Evolutionary conservation across 2,113 vertebrate species (phyloP).

Genomic region (Bambusicola thoracicus): DNA sequence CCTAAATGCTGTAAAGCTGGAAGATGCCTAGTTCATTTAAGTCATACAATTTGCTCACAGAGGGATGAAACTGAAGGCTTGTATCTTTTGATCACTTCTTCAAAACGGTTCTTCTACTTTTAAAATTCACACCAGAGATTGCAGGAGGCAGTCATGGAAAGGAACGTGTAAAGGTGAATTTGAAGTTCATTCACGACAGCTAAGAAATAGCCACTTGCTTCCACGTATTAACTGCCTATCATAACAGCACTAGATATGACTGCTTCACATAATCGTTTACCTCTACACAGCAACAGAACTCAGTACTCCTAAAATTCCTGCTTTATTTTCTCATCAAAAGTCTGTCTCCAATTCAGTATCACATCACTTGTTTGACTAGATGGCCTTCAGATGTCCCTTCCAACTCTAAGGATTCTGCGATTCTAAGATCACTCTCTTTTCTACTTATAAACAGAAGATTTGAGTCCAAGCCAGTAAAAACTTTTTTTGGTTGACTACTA

Average conservation of each 20-base stretch:
- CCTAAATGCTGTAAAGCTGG: background rate
- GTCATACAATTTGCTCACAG: background rate
- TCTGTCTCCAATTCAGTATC: background rate
- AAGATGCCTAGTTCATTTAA: background rate
- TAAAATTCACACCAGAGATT: background rate
- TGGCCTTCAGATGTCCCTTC: too few relatives aligned
- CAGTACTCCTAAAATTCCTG: background rate
- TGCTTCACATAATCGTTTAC: background rate
- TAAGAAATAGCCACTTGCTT: background rate
- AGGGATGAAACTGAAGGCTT: background rate
- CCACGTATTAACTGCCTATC: background rate
- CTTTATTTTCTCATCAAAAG: background rate
- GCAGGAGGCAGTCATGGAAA: background rate
- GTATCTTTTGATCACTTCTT: background rate
- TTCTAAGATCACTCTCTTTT: too few relatives aligned
- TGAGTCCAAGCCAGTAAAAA: background rate
- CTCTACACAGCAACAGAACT: background rate
- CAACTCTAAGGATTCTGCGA: too few relatives aligned
- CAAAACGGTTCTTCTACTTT: background rate
- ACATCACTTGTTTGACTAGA: too few relatives aligned
- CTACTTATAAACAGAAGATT: background rate
- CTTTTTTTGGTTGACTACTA: background rate
- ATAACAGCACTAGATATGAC: background rate
- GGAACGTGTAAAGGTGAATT: background rate
- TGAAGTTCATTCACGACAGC: background rate